A percentile compares a stretch with the other conserved stretches of the same genome.
Evolutionary conservation across 2,888 invertebrate genomes (phyloP).

Genomic region (Cabera pusaria): DNA sequence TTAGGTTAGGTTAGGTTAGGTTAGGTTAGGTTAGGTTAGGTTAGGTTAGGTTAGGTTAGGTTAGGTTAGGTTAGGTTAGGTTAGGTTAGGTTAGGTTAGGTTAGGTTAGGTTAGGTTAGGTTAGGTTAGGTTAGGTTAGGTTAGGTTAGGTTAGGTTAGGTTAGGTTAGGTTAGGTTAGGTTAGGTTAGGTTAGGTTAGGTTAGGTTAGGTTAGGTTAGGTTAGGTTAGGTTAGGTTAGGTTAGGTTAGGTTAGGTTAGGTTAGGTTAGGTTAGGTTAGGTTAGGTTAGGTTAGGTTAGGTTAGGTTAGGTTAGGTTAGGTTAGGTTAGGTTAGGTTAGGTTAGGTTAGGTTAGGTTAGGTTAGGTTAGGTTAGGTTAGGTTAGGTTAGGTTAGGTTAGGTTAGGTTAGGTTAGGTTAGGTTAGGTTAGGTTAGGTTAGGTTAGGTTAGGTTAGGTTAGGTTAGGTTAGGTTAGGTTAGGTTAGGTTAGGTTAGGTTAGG

Average conservation of each 20-base stretch:
- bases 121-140: conserved; percentile 20
- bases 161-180: conserved; percentile 12
- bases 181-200: conserved; percentile 19
- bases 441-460: conserved; percentile 33
- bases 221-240: conserved; percentile 20
- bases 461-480: conserved; percentile 34
- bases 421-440: conserved; percentile 29
- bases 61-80: conserved; percentile 16
- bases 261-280: conserved; percentile 19
- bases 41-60: conserved; percentile 8
- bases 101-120: conserved; percentile 23
- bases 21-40: conserved; percentile 13
- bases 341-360: conserved; percentile 32
- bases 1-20: conserved; percentile 23
- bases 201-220: conserved; percentile 20
- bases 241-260: conserved; percentile 21
- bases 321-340: conserved; percentile 29
- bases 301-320: conserved; percentile 27
- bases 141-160: conserved; percentile 14
- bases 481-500: conserved; percentile 35
- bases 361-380: conserved; percentile 31
- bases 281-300: conserved; percentile 15
- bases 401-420: conserved; percentile 34
- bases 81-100: conserved; percentile 24
- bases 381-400: conserved; percentile 36